phyloP scores from a whole-genome alignment of 2,888 invertebrate genomes.

The Ichneumoninae sp. region DNA sequence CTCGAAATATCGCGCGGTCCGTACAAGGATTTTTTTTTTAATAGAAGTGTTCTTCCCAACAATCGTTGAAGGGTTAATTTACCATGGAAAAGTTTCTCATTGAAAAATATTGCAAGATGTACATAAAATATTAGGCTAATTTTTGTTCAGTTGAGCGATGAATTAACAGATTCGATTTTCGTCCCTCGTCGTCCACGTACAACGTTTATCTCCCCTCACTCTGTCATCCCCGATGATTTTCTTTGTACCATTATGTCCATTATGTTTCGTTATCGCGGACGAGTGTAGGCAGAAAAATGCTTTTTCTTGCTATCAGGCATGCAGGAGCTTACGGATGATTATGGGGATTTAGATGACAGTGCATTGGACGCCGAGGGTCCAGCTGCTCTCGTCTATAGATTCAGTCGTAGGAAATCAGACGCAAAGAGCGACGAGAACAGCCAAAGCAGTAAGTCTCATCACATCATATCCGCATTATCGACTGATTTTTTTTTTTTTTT shows the following conservation, averaged over 20 bases:
- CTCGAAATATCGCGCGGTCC: background rate
- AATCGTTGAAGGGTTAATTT: conserved; percentile 11
- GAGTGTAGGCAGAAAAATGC: conserved; percentile 64
- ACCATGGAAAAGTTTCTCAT: background rate
- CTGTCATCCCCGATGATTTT: conserved; percentile 16
- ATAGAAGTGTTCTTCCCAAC: background rate
- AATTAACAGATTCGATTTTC: conserved; percentile 11
- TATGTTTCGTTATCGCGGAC: conserved; percentile 63
- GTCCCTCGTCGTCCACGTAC: conserved; percentile 3
- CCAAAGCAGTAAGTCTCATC: conserved; percentile 79
- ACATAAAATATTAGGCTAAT: conserved; percentile 18
- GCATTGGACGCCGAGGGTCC: conserved; percentile 80
- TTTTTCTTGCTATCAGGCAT: conserved; percentile 73
- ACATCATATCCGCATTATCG: conserved; percentile 29
- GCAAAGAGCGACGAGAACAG: conserved; percentile 80
- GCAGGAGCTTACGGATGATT: conserved; percentile 78
- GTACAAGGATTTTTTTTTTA: background rate
- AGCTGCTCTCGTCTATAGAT: conserved; percentile 78
- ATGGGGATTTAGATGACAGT: conserved; percentile 80
- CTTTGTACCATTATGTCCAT: conserved; percentile 18
- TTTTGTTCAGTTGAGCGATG: conserved; percentile 6
- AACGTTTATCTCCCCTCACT: conserved; percentile 27
- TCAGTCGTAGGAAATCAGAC: conserved; percentile 80
- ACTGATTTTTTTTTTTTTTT: conserved; percentile 9
- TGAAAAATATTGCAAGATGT: conserved; percentile 12